Conservation (phyloP, 2,888 invertebrate genomes). For the Sisyra nigra region DNA sequence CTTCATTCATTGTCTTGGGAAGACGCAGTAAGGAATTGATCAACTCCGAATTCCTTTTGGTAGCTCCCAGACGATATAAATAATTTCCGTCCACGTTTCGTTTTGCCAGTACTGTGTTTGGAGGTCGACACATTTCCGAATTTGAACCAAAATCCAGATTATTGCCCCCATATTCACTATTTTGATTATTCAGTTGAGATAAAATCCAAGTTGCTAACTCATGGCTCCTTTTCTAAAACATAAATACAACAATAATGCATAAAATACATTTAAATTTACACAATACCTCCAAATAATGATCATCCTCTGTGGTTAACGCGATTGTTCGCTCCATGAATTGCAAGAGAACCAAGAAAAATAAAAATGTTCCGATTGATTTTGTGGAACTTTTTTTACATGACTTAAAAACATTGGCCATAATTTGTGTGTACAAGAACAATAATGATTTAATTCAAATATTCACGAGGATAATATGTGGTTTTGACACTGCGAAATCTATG, state of each 20-base stretch:
- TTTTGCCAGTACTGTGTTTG: not conserved
- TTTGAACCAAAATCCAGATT: not conserved
- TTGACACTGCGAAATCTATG: too few relatives aligned
- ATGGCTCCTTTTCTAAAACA: slow-evolving; percentile 4
- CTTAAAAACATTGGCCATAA: too few relatives aligned
- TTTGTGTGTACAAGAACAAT: too few relatives aligned
- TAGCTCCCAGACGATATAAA: slow-evolving; percentile 18
- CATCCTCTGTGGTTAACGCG: not conserved
- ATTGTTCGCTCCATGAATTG: not conserved
- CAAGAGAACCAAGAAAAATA: too few relatives aligned
- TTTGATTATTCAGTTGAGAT: slow-evolving; percentile 5
- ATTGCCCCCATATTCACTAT: not conserved
- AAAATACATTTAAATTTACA: too few relatives aligned
- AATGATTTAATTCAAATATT: too few relatives aligned
- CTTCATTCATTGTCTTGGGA: slow-evolving; percentile 58
- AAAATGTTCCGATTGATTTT: too few relatives aligned
- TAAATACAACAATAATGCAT: not conserved
- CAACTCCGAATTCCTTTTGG: slow-evolving; percentile 53
- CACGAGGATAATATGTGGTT: too few relatives aligned
- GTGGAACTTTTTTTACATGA: too few relatives aligned
- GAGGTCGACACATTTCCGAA: slow-evolving; percentile 7
- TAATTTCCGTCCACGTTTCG: slow-evolving; percentile 5
- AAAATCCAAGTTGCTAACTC: slow-evolving; percentile 6
- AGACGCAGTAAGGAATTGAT: slow-evolving; percentile 61
- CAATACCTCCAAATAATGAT: not conserved